A percentile compares a stretch with the other conserved stretches of the same genome.
phyloP scores from a whole-genome alignment of 2,888 invertebrate species.

The Drosophila quinaria region DNA sequence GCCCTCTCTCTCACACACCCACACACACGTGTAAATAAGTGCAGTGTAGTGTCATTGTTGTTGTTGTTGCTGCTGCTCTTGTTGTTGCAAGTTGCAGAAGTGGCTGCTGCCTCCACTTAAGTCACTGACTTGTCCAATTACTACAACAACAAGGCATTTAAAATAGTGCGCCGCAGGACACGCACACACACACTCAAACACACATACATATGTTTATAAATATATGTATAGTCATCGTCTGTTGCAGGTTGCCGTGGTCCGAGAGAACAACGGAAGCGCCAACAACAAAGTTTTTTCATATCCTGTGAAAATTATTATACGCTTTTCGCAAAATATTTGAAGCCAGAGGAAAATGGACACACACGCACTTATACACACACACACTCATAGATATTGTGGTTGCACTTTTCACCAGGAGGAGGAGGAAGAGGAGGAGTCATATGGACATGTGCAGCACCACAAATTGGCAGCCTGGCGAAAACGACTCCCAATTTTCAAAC shows the following conservation, averaged over 20 bases:
- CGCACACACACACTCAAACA: constrained; percentile 2
- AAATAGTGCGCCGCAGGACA: constrained; percentile 63
- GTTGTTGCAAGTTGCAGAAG: constrained; percentile 40
- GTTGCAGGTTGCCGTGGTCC: constrained; percentile 41
- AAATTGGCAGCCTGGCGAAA: constrained; percentile 35
- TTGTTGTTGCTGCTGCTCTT: constrained; percentile 48
- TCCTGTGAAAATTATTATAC: constrained; percentile 80
- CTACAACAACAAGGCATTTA: constrained; percentile 73
- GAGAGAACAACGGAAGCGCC: constrained; percentile 67
- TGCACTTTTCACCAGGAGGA: constrained; percentile 50
- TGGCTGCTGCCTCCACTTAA: constrained; percentile 70
- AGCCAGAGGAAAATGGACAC: constrained; percentile 52
- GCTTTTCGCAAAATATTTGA: constrained; percentile 76
- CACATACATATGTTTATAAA: neutral
- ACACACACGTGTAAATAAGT: constrained; percentile 45
- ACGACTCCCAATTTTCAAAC: constrained; percentile 22
- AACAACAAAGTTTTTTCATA: constrained; percentile 78
- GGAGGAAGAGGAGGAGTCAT: constrained; percentile 17
- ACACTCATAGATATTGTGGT: constrained; percentile 2
- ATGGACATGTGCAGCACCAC: constrained; percentile 31
- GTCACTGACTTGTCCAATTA: constrained; percentile 80
- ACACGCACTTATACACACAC: neutral
- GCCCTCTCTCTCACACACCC: constrained; percentile 18
- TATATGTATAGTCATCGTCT: constrained; percentile 13
- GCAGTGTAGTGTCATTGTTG: constrained; percentile 45